These are phyloP conservation scores for Chlorocebus sabaeus DNA, from an alignment of 2,113 vertebrate genomes.

Conservation along the genomic window DNA sequence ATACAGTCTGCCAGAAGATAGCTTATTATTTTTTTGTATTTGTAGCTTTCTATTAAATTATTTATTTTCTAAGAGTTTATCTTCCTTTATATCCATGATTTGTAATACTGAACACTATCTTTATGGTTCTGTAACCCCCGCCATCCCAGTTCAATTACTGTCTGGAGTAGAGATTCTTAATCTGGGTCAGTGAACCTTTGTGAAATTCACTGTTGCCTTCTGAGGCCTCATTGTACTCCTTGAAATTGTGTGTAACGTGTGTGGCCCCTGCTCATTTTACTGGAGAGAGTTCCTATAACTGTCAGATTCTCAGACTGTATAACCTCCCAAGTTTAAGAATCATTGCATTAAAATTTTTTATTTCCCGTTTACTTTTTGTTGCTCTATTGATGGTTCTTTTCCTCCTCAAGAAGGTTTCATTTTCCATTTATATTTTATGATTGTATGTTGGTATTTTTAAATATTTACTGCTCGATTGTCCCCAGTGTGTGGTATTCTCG, in stretches of 20 bases:
- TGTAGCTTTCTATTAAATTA: neutral
- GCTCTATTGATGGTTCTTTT: neutral
- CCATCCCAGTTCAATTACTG: neutral
- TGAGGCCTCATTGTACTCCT: neutral
- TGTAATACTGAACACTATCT: neutral
- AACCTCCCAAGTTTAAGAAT: neutral
- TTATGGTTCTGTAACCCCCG: neutral
- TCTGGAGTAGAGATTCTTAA: neutral
- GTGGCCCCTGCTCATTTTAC: neutral
- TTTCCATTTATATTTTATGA: neutral
- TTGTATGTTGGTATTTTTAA: neutral
- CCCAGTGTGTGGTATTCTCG: neutral
- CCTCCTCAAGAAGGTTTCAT: neutral
- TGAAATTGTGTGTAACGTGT: neutral
- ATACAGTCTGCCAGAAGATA: neutral
- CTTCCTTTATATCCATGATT: neutral
- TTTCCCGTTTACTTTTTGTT: slow-evolving; percentile 9
- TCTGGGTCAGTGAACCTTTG: neutral
- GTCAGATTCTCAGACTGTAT: neutral
- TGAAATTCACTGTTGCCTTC: neutral
- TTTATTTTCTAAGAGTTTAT: neutral
- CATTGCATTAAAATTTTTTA: neutral
- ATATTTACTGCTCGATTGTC: neutral
- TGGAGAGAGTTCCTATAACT: neutral
- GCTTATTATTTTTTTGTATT: neutral